Conservation (phyloP, 1,140 invertebrate species). For the Pectinophora gossypiella region DNA sequence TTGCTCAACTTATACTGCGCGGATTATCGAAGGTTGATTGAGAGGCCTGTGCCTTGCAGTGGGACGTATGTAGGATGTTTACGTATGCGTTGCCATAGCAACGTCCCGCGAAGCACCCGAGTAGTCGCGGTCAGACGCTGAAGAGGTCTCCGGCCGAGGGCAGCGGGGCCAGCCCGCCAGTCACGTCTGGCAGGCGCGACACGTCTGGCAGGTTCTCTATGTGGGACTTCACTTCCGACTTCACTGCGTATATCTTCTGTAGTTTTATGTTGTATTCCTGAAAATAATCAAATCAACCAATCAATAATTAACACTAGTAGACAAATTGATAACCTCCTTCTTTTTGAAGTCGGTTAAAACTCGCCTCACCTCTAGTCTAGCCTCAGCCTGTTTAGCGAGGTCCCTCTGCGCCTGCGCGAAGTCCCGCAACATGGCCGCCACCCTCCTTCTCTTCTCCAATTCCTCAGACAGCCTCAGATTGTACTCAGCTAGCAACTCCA, state of each 20-base stretch:
- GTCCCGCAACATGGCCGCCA: constrained; percentile 90
- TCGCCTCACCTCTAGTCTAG: constrained; percentile 87
- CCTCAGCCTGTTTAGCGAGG: constrained; percentile 88
- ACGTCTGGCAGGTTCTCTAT: constrained; percentile 95
- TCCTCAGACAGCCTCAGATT: constrained; percentile 90
- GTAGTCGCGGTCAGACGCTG: constrained; percentile 72
- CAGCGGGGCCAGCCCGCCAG: constrained; percentile 91
- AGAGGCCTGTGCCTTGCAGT: too few relatives aligned
- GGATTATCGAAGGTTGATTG: too few relatives aligned
- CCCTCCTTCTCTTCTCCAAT: constrained; percentile 90
- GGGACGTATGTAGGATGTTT: too few relatives aligned
- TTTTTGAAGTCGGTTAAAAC: too few relatives aligned
- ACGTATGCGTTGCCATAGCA: too few relatives aligned
- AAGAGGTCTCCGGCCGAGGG: constrained; percentile 97
- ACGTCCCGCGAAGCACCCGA: too few relatives aligned
- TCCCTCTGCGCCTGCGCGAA: constrained; percentile 91
- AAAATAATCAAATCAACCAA: neutral
- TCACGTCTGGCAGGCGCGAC: constrained; percentile 92
- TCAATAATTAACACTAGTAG: too few relatives aligned
- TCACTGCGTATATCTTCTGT: constrained; percentile 87
- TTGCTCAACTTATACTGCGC: too few relatives aligned
- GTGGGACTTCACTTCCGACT: constrained; percentile 93
- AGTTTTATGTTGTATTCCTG: constrained; percentile 82
- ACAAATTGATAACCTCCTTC: too few relatives aligned
- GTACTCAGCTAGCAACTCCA: constrained; percentile 90